Evolutionary conservation across 1,140 invertebrate species (phyloP).

Genomic region (Amphibalanus amphitrite): DNA sequence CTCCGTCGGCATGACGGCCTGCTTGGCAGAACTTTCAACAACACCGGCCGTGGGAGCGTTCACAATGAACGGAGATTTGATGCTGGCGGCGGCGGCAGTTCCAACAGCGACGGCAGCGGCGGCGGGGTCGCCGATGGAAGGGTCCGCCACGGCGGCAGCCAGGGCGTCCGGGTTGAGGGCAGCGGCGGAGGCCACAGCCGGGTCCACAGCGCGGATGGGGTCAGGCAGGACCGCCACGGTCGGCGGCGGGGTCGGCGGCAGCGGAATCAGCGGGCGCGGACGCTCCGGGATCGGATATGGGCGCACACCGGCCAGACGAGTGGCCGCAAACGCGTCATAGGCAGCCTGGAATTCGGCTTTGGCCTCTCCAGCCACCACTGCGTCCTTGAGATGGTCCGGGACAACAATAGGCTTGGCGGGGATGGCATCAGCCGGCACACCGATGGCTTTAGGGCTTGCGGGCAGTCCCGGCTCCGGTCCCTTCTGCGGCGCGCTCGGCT

Average conservation of each 20-base stretch:
- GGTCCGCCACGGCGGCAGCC: too few relatives aligned
- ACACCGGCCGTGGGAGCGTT: conserved; percentile 1
- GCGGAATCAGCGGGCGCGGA: too few relatives aligned
- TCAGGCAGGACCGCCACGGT: too few relatives aligned
- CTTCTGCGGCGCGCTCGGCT: too few relatives aligned
- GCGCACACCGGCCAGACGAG: too few relatives aligned
- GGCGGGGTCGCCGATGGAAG: neutral
- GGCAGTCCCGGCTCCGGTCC: too few relatives aligned
- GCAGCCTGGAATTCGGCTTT: neutral
- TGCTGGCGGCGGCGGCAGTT: neutral
- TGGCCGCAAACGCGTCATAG: neutral
- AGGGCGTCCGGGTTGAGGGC: too few relatives aligned
- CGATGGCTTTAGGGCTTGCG: neutral
- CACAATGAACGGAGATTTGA: conserved; percentile 5
- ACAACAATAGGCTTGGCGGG: neutral
- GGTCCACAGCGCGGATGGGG: too few relatives aligned
- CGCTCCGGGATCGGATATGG: too few relatives aligned
- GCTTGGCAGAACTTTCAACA: conserved; percentile 3
- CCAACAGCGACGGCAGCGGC: neutral
- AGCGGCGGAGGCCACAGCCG: too few relatives aligned
- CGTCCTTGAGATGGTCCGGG: neutral
- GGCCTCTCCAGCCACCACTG: neutral
- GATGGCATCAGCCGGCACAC: too few relatives aligned
- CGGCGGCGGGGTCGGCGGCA: too few relatives aligned
- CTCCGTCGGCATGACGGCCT: neutral